Evolutionary conservation across 2,797 vertebrate species (phyloP).

Genomic region (Varecia variegata): DNA sequence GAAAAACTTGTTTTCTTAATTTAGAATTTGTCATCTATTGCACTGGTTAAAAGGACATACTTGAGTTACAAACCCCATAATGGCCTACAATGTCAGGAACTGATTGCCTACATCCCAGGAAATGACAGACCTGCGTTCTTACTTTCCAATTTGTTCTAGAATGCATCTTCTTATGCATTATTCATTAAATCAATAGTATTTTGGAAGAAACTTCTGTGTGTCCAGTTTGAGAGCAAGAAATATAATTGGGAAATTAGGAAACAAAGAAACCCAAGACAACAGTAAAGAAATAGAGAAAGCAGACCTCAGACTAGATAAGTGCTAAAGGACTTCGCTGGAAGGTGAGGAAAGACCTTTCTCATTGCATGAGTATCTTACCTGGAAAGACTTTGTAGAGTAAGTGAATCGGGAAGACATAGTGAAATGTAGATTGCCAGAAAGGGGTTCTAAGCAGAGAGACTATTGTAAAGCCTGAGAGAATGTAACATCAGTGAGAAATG

Average conservation of each 20-base stretch:
- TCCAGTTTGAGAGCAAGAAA: background rate
- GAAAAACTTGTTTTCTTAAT: background rate
- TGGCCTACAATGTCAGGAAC: background rate
- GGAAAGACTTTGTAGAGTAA: background rate
- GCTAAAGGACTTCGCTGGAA: background rate
- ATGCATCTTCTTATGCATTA: background rate
- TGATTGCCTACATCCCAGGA: background rate
- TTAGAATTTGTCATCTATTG: slow-evolving; percentile 27
- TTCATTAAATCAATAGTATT: slow-evolving; percentile 24
- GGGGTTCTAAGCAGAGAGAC: background rate
- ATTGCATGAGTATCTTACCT: background rate
- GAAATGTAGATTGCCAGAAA: background rate
- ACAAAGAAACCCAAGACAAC: background rate
- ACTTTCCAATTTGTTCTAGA: background rate
- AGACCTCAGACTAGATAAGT: background rate
- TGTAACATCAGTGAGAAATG: background rate
- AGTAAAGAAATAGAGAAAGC: background rate
- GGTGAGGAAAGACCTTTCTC: background rate
- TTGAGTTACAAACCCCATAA: background rate
- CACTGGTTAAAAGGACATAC: background rate
- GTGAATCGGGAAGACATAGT: background rate
- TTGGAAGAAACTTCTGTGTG: background rate
- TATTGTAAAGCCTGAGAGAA: background rate
- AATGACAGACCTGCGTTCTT: background rate
- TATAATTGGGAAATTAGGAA: background rate